These are phyloP conservation scores for Troglohyphantes excavatus DNA, from an alignment of 2,888 invertebrate genomes.

Conservation along the genomic window DNA sequence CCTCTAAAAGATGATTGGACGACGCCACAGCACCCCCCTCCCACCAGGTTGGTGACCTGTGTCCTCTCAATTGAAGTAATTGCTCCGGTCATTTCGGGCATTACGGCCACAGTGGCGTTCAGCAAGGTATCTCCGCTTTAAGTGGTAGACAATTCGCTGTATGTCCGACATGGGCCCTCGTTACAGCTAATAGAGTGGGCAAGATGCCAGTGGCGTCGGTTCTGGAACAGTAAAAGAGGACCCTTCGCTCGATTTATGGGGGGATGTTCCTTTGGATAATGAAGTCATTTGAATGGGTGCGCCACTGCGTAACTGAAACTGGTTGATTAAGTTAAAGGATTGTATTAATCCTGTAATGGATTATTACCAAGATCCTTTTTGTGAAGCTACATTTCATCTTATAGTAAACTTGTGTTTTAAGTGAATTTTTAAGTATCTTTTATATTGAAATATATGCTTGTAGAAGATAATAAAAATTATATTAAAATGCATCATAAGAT, in stretches of 20 bases:
- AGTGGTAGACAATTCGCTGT: conserved; percentile 45
- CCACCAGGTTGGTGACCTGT: conserved; percentile 18
- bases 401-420: no score
- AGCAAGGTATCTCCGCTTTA: conserved; percentile 51
- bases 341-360: background rate
- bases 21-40: background rate
- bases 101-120: conserved; percentile 8
- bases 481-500: no score
- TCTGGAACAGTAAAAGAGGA: conserved; percentile 30
- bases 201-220: conserved; percentile 50
- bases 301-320: background rate
- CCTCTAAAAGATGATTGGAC: conserved; percentile 28
- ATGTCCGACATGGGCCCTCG: conserved; percentile 21
- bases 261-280: conserved; percentile 40
- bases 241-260: conserved; percentile 47
- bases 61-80: conserved; percentile 37
- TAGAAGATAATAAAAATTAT: no score
- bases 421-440: no score
- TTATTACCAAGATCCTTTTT: background rate
- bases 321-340: background rate
- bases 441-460: no score
- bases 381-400: no score
- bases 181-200: conserved; percentile 64
- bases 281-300: conserved; percentile 38
- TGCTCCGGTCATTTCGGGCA: conserved; percentile 47